These are phyloP conservation scores for Tricholauxania praeusta DNA, from an alignment of 2,888 invertebrate genomes.

Conservation along the genomic window DNA sequence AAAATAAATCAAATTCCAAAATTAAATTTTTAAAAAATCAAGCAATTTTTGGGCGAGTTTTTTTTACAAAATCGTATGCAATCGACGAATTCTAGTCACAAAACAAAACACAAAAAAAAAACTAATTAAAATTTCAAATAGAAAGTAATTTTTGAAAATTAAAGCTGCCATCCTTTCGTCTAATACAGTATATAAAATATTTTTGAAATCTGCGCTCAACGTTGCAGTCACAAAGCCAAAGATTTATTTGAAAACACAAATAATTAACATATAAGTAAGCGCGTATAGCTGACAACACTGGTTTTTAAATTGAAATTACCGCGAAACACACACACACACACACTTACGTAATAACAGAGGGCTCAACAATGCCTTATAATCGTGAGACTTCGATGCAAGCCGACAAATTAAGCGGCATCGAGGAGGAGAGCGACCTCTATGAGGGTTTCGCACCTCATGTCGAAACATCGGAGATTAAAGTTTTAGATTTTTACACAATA, in stretches of 20 bases:
- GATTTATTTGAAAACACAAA: conserved; percentile 37
- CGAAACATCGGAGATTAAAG: conserved; percentile 81
- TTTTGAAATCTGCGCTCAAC: not conserved
- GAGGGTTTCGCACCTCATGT: conserved; percentile 87
- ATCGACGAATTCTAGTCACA: conserved; percentile 24
- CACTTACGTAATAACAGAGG: conserved; percentile 14
- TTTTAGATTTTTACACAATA: conserved; percentile 63
- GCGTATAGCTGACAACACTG: too few relatives aligned
- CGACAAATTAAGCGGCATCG: conserved; percentile 80
- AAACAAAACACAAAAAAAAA: conserved; percentile 1
- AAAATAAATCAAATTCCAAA: conserved; percentile 13
- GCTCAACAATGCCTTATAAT: conserved; percentile 63
- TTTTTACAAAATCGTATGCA: not conserved
- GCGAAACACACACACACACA: conserved; percentile 11
- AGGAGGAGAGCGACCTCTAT: conserved; percentile 81
- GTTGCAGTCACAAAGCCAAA: conserved; percentile 19
- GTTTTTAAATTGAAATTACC: not conserved
- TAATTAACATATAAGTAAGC: not conserved
- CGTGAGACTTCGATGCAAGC: conserved; percentile 68
- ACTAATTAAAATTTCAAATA: conserved; percentile 18
- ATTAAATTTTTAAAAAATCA: conserved; percentile 25
- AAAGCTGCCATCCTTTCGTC: not conserved
- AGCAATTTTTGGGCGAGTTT: not conserved
- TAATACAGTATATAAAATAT: not conserved
- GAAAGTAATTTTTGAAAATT: conserved; percentile 38